Conservation (phyloP, 2,113 vertebrate genomes). For the Excalfactoria chinensis region DNA sequence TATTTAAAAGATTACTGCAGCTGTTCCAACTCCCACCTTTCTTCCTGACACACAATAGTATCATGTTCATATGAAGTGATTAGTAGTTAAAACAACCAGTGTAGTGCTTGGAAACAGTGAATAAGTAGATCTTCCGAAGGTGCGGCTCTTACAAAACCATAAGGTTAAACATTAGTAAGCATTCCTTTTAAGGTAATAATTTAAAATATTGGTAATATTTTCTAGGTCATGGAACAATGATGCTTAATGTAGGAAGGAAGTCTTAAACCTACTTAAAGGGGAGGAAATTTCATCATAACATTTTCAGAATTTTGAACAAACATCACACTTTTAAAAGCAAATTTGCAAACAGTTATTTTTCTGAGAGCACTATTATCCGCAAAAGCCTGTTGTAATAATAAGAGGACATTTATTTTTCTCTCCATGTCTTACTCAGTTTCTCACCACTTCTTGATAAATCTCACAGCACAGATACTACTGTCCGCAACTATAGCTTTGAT, state of each 20-base stretch:
- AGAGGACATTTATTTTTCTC: not conserved
- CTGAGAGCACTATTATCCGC: not conserved
- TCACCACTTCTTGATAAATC: not conserved
- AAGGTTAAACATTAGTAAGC: not conserved
- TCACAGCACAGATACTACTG: not conserved
- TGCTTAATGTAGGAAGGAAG: not conserved
- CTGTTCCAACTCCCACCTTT: not conserved
- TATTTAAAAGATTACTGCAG: not conserved
- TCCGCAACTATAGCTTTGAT: not conserved
- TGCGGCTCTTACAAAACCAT: not conserved
- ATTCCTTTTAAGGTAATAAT: not conserved
- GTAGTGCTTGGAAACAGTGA: not conserved
- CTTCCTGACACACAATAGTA: not conserved
- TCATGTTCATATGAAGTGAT: not conserved
- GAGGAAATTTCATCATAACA: not conserved
- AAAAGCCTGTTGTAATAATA: not conserved
- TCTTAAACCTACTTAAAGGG: not conserved
- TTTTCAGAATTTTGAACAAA: not conserved
- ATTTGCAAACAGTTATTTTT: not conserved
- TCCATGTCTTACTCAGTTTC: not conserved
- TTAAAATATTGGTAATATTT: not conserved
- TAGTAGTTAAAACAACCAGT: not conserved
- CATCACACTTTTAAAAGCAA: not conserved
- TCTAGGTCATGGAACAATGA: not conserved
- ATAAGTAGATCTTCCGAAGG: not conserved